Percentiles rank a stretch among this genome's conserved stretches.
These are phyloP conservation scores for Neoitamus cyanurus DNA, from an alignment of 2,888 invertebrate species.

Conservation along the genomic window DNA sequence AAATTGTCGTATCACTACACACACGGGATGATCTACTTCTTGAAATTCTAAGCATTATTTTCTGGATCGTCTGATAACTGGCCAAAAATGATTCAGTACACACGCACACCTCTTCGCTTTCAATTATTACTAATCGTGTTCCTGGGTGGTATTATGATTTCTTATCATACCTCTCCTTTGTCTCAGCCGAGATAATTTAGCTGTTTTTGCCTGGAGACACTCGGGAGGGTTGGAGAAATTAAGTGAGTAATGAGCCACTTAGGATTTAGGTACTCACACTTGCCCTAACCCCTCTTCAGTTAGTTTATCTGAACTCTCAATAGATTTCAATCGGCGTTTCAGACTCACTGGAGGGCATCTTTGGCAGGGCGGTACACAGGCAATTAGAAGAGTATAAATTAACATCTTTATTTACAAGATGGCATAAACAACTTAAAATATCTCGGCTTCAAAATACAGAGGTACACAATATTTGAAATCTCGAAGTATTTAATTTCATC, in stretches of 20 bases:
- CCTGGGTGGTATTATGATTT: background rate
- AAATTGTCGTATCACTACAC: constrained; percentile 34
- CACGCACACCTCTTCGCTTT: background rate
- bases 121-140: background rate
- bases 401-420: background rate
- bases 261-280: background rate
- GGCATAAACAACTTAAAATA: background rate
- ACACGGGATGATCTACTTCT: constrained; percentile 3
- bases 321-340: background rate
- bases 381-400: background rate
- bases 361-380: background rate
- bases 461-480: background rate
- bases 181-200: constrained; percentile 7
- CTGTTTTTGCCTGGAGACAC: background rate
- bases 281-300: background rate
- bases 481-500: background rate
- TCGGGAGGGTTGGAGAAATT: background rate
- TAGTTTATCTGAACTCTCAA: background rate
- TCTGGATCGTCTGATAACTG: background rate
- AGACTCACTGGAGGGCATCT: background rate
- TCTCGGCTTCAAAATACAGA: background rate
- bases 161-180: background rate
- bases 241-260: background rate
- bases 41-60: constrained; percentile 3
- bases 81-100: background rate